A percentile compares a stretch with the other conserved stretches of the same genome.
Conservation (phyloP, 2,888 invertebrate genomes). For the Philonicus albiceps region DNA sequence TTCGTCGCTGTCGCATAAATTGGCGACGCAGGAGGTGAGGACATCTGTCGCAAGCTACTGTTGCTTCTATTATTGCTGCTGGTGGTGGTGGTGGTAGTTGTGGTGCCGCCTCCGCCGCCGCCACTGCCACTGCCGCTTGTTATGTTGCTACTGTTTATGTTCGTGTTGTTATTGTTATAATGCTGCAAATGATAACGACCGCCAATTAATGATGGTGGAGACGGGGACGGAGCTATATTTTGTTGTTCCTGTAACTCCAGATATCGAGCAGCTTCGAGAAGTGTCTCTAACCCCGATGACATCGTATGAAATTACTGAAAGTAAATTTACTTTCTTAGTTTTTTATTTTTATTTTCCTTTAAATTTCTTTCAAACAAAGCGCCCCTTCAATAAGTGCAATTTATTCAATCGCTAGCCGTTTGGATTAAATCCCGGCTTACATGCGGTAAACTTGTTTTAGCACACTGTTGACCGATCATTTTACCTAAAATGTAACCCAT, state of each 20-base stretch:
- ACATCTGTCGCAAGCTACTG: not conserved
- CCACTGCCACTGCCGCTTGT: not conserved
- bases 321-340: not conserved
- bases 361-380: not conserved
- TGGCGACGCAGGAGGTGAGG: conserved; percentile 33
- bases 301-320: conserved; percentile 50
- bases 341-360: not conserved
- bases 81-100: not conserved
- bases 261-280: conserved; percentile 60
- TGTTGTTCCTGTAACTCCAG: conserved; percentile 59
- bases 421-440: too few relatives aligned
- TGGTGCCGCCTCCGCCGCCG: too few relatives aligned
- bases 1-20: conserved; percentile 1
- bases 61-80: not conserved
- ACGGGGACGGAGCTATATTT: conserved; percentile 47
- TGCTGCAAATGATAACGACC: conserved; percentile 34
- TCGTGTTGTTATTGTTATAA: conserved; percentile 24
- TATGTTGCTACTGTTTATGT: conserved; percentile 26
- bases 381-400: not conserved
- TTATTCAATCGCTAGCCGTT: not conserved
- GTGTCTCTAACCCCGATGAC: conserved; percentile 56
- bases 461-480: too few relatives aligned
- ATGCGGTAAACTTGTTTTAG: too few relatives aligned
- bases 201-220: conserved; percentile 43
- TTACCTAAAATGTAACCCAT: too few relatives aligned